These are phyloP conservation scores for Chloromyia formosa DNA, from an alignment of 2,888 invertebrate genomes.

Conservation along the genomic window DNA sequence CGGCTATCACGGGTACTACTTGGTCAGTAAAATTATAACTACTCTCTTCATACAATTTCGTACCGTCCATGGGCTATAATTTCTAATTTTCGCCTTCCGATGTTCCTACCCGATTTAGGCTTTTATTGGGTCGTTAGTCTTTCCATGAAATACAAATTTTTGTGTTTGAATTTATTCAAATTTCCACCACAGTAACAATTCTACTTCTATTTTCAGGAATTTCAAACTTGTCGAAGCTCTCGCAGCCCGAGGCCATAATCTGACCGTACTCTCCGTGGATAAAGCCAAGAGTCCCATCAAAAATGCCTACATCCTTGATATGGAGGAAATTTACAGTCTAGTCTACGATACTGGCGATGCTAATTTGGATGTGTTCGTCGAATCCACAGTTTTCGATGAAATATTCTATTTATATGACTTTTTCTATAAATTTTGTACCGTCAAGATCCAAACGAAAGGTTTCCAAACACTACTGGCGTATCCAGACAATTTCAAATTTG, in stretches of 20 bases:
- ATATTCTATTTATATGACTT: conserved; percentile 45
- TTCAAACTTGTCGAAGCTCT: conserved; percentile 44
- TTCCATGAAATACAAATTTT: no score
- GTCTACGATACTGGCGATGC: conserved; percentile 38
- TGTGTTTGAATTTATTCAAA: no score
- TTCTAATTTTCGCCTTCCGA: no score
- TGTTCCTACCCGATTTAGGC: no score
- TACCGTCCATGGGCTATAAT: no score
- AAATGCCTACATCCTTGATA: conserved; percentile 54
- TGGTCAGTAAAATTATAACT: no score
- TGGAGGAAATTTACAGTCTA: conserved; percentile 53
- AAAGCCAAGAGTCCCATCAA: conserved; percentile 49
- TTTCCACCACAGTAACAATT: no score
- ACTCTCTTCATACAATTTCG: no score
- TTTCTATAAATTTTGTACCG: conserved; percentile 46
- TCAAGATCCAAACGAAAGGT: conserved; percentile 52
- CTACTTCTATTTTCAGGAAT: conserved; percentile 43
- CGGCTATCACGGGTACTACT: no score
- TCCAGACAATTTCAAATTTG: conserved; percentile 56
- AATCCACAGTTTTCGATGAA: conserved; percentile 12
- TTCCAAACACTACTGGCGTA: conserved; percentile 54
- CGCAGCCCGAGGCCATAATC: conserved; percentile 48
- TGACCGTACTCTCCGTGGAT: conserved; percentile 53
- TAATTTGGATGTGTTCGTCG: conserved; percentile 9
- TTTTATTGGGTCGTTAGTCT: no score